phyloP scores from a whole-genome alignment of 2,113 vertebrate species.

The Tetrao urogallus region DNA sequence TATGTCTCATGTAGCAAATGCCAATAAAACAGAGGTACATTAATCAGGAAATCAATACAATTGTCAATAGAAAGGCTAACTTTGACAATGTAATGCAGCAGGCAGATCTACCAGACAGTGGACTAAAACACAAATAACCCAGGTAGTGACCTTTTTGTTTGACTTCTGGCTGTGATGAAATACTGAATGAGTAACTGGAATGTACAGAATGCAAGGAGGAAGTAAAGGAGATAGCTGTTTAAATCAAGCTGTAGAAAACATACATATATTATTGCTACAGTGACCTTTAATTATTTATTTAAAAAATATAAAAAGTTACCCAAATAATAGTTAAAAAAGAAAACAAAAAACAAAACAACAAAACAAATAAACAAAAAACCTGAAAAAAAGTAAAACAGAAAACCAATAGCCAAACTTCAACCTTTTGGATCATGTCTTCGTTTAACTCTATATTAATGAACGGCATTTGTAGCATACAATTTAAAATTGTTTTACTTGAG shows the following conservation, averaged over 20 bases:
- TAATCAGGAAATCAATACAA: conserved; percentile 90
- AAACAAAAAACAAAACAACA: not conserved
- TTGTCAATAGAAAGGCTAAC: conserved; percentile 80
- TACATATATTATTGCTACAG: not conserved
- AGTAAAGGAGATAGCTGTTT: not conserved
- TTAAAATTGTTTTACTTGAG: not conserved
- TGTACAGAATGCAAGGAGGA: not conserved
- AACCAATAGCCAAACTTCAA: not conserved
- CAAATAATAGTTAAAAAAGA: not conserved
- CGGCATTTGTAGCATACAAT: not conserved
- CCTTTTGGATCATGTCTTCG: not conserved
- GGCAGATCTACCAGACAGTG: conserved; percentile 57
- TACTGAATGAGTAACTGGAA: not conserved
- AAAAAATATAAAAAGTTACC: not conserved
- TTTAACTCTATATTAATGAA: not conserved
- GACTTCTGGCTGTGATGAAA: conserved; percentile 46
- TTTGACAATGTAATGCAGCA: conserved; percentile 80
- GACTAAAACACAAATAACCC: conserved; percentile 62
- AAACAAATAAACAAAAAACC: not conserved
- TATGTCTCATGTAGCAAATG: conserved; percentile 84
- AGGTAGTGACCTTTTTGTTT: conserved; percentile 52
- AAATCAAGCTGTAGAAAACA: not conserved
- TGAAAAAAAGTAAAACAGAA: not conserved
- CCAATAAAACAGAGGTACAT: conserved; percentile 86
- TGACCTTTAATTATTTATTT: conserved; percentile 31